Conservation (phyloP, 2,888 invertebrate genomes). For the Micoletzkya japonica region DNA sequence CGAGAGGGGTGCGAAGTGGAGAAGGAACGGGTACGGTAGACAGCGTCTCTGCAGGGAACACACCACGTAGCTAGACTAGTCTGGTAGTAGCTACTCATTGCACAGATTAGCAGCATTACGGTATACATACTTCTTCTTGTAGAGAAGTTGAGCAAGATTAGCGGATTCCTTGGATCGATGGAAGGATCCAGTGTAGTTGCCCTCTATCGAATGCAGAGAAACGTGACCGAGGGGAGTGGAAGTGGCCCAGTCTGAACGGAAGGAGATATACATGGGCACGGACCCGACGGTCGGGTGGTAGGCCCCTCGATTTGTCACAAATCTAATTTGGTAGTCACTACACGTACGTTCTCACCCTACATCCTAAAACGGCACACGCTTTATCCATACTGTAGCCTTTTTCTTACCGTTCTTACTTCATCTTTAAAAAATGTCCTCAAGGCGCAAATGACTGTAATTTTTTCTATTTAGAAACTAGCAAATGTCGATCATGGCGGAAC, state of each 20-base stretch:
- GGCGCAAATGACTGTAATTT: too few species aligned
- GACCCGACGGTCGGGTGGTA: too few species aligned
- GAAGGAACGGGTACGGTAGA: conserved; percentile 17
- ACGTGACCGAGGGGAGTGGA: conserved; percentile 5
- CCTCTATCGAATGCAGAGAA: conserved; percentile 35
- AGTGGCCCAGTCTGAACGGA: conserved; percentile 12
- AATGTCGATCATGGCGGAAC: too few species aligned
- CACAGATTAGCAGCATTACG: neutral
- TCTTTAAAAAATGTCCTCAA: too few species aligned
- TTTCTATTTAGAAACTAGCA: too few species aligned
- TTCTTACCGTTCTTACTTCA: too few species aligned
- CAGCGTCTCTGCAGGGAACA: neutral
- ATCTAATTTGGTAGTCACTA: neutral
- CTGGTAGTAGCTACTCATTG: neutral
- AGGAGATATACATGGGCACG: too few species aligned
- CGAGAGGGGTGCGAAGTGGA: conserved; percentile 15
- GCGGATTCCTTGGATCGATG: conserved; percentile 15
- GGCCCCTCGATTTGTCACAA: neutral
- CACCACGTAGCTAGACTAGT: too few species aligned
- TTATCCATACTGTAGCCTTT: too few species aligned
- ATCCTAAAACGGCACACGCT: too few species aligned
- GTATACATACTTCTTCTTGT: conserved; percentile 6
- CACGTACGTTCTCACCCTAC: too few species aligned
- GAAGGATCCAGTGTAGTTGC: conserved; percentile 52
- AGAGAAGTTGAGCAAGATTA: neutral